Base-by-base conservation (phyloP, 2,888 invertebrate species). In the Pinctada fucata region DNA sequence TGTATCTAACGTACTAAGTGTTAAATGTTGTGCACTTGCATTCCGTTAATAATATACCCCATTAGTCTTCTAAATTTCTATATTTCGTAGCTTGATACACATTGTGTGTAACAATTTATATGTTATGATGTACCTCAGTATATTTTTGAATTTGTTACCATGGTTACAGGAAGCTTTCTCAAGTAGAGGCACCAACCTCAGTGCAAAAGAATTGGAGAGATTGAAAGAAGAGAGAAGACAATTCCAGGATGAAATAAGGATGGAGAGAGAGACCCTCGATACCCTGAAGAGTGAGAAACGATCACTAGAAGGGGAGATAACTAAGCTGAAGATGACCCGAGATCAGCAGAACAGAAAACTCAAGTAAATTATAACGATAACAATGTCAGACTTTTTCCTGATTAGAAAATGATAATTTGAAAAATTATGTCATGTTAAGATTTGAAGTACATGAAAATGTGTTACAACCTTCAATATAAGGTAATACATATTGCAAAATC, bases 141-240 rank as follows among this genome's bases (percentile, higher is more conserved):
- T n/a, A n/a, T n/a, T n/a, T n/a, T n/a, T n/a, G n/a, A n/a, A n/a
- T n/a, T n/a, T n/a, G n/a, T n/a, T n/a, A n/a, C n/a, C n/a, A n/a
- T n/a, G n/a, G 51, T 72, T 77, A 2, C 72, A 90, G 90, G 90
- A 88, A 16, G 87, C 86, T 1, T 86, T 90, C 79, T 83, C 84
- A 2, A 84, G 80, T 50, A 83, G 83, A 50, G 82, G 82, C 1
- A 80, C 84, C 4, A 75, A 83, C 49, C 79, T 89, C 6, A 84
- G 85, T 74, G 82, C 83, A 3, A 87, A 86, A 71, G 91, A 90
- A 74, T 68, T 91, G 79, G 86, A 88, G 75, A 84, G 89, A 76
- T 86, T 90, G 89, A 85, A 86, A 70, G 86, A 86, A 75, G 90
- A 90, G 78, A 84, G 88, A 70, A 84, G 83, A 72, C 89, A 90